phyloP scores from a whole-genome alignment of 2,797 vertebrate species.

The Apodemus agrarius region DNA sequence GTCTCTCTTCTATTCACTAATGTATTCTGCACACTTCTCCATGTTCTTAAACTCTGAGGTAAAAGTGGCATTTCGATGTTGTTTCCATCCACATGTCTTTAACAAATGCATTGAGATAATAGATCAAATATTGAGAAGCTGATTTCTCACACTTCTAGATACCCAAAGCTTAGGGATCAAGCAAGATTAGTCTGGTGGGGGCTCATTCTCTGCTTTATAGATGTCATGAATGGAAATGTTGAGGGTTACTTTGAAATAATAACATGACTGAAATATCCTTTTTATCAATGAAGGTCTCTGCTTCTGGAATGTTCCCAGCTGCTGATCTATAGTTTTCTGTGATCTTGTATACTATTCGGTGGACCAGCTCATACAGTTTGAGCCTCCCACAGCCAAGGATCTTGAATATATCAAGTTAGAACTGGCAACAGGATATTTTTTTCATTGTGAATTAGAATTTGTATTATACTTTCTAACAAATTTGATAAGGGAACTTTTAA shows the following conservation, averaged over 20 bases:
- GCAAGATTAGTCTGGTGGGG: neutral
- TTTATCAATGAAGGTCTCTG: neutral
- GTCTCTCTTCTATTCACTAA: neutral
- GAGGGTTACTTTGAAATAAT: neutral
- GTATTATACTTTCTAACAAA: neutral
- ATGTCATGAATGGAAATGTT: neutral
- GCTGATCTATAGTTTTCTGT: neutral
- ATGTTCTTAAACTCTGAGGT: neutral
- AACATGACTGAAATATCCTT: neutral
- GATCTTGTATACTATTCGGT: neutral
- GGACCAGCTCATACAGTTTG: neutral
- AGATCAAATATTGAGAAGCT: neutral
- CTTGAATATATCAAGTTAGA: neutral
- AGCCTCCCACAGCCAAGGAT: neutral
- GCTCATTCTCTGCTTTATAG: neutral
- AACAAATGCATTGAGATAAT: neutral
- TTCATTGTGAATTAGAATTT: neutral
- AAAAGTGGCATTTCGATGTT: neutral
- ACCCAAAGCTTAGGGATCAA: neutral
- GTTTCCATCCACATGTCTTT: neutral
- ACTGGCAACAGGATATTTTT: slow-evolving; percentile 9
- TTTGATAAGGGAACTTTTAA: neutral
- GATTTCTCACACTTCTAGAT: neutral
- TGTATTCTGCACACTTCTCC: neutral
- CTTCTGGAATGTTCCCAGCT: neutral